A percentile compares a stretch with the other conserved stretches of the same genome.
Evolutionary conservation across 2,113 vertebrate species (phyloP).

Genomic region (zebrafish (Danio rerio)): DNA sequence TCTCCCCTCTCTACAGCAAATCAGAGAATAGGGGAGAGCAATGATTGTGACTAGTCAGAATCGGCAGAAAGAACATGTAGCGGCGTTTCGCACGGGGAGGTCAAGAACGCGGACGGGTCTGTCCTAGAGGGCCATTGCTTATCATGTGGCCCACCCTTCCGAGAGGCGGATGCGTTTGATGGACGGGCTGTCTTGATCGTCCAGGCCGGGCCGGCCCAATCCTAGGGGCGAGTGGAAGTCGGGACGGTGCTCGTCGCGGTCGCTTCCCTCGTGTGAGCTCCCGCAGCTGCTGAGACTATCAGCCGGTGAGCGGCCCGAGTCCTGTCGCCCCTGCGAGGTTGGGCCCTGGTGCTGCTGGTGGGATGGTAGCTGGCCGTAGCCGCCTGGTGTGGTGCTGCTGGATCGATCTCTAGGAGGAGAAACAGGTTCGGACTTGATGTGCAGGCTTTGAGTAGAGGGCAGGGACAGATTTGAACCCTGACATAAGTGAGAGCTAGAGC

Average conservation of each 20-base stretch:
- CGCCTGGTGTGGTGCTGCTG: conserved; percentile 89
- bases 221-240: conserved; percentile 99
- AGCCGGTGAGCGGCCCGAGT: conserved; percentile 95
- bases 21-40: conserved; percentile 64
- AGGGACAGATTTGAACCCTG: conserved; percentile 99
- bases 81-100: conserved; percentile 61
- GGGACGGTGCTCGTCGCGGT: conserved; percentile 95
- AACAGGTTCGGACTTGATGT: conserved; percentile 99
- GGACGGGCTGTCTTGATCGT: conserved; percentile 97
- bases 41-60: conserved; percentile 39
- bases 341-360: conserved; percentile 65
- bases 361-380: conserved; percentile 78
- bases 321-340: conserved; percentile 88
- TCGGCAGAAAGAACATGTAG: conserved; percentile 36
- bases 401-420: conserved; percentile 99
- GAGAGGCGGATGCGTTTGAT: conserved; percentile 98
- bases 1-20: conserved; percentile 69
- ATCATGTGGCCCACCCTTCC: conserved; percentile 99
- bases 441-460: conserved; percentile 99
- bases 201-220: conserved; percentile 92
- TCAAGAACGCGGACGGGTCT: conserved; percentile 55
- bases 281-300: conserved; percentile 99
- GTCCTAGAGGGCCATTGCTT: conserved; percentile 51
- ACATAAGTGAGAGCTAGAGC: conserved; percentile 99
- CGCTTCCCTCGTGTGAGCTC: conserved; percentile 97